phyloP scores from a whole-genome alignment of 2,113 vertebrate genomes.

The Nannospalax galili region DNA sequence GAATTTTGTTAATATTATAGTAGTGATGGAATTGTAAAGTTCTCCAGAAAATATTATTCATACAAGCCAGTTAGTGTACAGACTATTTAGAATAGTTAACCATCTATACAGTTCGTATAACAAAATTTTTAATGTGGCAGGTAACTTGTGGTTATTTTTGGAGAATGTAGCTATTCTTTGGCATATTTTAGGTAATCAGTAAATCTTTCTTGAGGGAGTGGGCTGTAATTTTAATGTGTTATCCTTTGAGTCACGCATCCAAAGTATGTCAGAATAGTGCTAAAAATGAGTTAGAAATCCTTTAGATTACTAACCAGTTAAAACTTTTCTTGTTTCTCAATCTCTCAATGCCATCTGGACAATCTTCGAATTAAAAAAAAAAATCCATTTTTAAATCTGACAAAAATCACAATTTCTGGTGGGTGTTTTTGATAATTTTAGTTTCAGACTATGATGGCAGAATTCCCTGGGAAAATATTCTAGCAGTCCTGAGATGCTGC shows the following conservation, averaged over 20 bases:
- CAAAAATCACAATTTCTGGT: constrained; percentile 55
- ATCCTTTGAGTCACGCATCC: neutral
- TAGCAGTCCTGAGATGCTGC: constrained; percentile 2
- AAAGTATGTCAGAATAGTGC: constrained; percentile 20
- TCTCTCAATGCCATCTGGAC: constrained; percentile 67
- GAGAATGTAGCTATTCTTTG: neutral
- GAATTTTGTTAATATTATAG: neutral
- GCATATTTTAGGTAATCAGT: neutral
- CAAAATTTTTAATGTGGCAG: neutral
- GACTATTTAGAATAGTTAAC: neutral
- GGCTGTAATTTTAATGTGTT: constrained; percentile 36
- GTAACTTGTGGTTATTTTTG: neutral
- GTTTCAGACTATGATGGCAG: constrained; percentile 44
- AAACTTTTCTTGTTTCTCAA: constrained; percentile 59
- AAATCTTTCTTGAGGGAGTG: neutral
- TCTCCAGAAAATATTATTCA: neutral
- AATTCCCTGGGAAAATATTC: constrained; percentile 51
- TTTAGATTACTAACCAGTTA: constrained; percentile 51
- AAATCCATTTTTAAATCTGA: constrained; percentile 62
- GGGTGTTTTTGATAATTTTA: constrained; percentile 52
- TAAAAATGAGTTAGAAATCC: constrained; percentile 66
- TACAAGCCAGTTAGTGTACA: neutral
- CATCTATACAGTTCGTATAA: neutral
- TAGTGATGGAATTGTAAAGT: neutral
- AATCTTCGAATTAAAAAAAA: constrained; percentile 61